A percentile compares a stretch with the other conserved stretches of the same genome.
These are phyloP conservation scores for Bellardia bayeri DNA, from an alignment of 2,888 invertebrate genomes.

Conservation along the genomic window DNA sequence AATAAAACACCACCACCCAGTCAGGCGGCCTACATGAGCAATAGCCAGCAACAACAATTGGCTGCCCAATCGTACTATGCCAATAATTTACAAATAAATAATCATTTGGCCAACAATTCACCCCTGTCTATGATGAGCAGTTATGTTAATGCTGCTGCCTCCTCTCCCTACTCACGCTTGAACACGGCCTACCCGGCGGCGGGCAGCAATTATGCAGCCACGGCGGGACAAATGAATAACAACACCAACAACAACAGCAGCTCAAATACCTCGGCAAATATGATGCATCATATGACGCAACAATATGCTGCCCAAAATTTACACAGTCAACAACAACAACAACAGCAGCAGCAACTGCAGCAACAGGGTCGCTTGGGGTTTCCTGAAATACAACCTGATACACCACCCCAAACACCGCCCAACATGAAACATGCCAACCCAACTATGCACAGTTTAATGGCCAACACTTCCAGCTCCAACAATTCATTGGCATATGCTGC, in stretches of 20 bases:
- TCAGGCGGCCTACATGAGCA: constrained; percentile 79
- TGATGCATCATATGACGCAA: constrained; percentile 76
- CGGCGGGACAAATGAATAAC: constrained; percentile 77
- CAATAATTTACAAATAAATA: constrained; percentile 76
- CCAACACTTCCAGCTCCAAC: constrained; percentile 48
- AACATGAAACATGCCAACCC: constrained; percentile 94
- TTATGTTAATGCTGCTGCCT: constrained; percentile 84
- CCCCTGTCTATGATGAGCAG: constrained; percentile 84
- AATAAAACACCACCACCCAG: constrained; percentile 94
- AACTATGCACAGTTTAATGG: constrained; percentile 57
- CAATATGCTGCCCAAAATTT: constrained; percentile 75
- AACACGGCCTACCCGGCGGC: constrained; percentile 85
- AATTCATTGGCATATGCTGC: constrained; percentile 50
- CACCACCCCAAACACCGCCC: constrained; percentile 96
- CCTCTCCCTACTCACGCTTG: constrained; percentile 86
- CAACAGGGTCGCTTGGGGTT: constrained; percentile 87
- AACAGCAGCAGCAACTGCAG: constrained; percentile 74
- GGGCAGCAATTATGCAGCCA: constrained; percentile 59
- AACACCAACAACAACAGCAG: constrained; percentile 53
- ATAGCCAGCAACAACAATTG: constrained; percentile 74
- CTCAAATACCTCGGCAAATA: constrained; percentile 82
- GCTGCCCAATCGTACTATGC: constrained; percentile 71
- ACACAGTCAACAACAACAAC: constrained; percentile 74
- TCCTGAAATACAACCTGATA: constrained; percentile 93
- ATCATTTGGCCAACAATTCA: constrained; percentile 81